Base-by-base conservation (phyloP, 1,140 invertebrate species). In the Aradophagus sp. region DNA sequence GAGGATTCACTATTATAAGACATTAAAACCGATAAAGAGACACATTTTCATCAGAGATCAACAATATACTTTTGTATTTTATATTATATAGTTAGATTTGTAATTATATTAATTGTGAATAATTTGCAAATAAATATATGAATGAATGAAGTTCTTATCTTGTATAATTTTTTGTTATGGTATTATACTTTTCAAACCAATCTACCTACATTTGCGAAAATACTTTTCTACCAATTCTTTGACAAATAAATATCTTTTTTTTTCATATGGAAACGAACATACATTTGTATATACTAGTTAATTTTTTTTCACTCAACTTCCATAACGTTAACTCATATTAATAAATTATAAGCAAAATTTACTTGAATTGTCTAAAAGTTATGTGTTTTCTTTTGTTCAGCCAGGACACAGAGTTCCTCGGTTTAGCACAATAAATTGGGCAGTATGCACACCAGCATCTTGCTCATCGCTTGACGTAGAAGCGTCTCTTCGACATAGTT, bases 371-470 rank as follows among this genome's bases (percentile, higher is more conserved):
- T n/a, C n/a, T n/a, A n/a, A n/a, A n/a, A n/a, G n/a, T n/a, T n/a
- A n/a, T 36, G 12, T 15, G 5, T 31, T 11, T 45, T 31, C 44
- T 34, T 23, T 11, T 70, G 63, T 82, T 52, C 59, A 91, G 90
- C 89, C 89, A 14, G 90, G 90, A 6, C 90, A 91, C 73, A 80
- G 90, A 50, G 87, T 91, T 6, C 90, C 90, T 1, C 84, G 89
- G 36, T 91, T 88, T 45, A 88, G 87, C 7, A 86, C 87, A 0
- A 81, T 90, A 12, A 88, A 90, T 55, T 91, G 89, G 89, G 90
- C 86, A 1, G 73, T 91, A 5, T 91, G 90, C 69, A 84, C 89
- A 15, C 90, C 90, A 10, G 80, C 87, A 0, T 85, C 86, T 1
- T 91, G 90, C 77, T 82, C 85, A 2, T 26, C 82, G 2, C 65